Conservation (phyloP, 2,113 vertebrate species). For the Silurus meridionalis region DNA sequence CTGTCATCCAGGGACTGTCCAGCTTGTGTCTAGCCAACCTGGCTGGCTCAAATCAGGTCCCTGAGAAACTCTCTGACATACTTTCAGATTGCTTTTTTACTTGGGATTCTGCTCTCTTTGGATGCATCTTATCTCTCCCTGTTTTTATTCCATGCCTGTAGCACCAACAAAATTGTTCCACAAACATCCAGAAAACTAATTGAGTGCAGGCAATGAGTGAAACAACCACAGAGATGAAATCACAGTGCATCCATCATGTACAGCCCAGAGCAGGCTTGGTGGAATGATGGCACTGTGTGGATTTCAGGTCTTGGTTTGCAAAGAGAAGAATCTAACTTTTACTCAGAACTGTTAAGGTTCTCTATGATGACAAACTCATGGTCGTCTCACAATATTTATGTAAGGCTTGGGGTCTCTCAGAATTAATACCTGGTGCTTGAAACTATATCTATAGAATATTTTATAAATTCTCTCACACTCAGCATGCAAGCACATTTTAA, state of each 20-base stretch:
- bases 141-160: slow-evolving; percentile 5
- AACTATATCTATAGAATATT: background rate
- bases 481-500: background rate
- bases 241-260: slow-evolving; percentile 67
- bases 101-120: background rate
- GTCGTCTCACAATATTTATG: slow-evolving; percentile 73
- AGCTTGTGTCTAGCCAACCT: slow-evolving; percentile 3
- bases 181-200: slow-evolving; percentile 66
- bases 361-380: slow-evolving; percentile 64
- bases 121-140: slow-evolving; percentile 11
- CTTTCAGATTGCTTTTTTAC: slow-evolving; percentile 7
- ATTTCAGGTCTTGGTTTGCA: slow-evolving; percentile 66
- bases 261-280: slow-evolving; percentile 64
- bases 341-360: slow-evolving; percentile 69
- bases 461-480: background rate
- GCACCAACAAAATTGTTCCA: slow-evolving; percentile 34
- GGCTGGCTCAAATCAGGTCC: background rate
- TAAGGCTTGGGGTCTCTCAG: slow-evolving; percentile 65
- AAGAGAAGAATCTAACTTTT: slow-evolving; percentile 64
- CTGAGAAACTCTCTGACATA: slow-evolving; percentile 4
- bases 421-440: slow-evolving; percentile 63
- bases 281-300: slow-evolving; percentile 68
- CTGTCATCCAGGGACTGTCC: slow-evolving; percentile 8
- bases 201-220: slow-evolving; percentile 64
- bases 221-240: slow-evolving; percentile 65